phyloP scores from a whole-genome alignment of 1,140 invertebrate genomes.

The Drosophila kikkawai region DNA sequence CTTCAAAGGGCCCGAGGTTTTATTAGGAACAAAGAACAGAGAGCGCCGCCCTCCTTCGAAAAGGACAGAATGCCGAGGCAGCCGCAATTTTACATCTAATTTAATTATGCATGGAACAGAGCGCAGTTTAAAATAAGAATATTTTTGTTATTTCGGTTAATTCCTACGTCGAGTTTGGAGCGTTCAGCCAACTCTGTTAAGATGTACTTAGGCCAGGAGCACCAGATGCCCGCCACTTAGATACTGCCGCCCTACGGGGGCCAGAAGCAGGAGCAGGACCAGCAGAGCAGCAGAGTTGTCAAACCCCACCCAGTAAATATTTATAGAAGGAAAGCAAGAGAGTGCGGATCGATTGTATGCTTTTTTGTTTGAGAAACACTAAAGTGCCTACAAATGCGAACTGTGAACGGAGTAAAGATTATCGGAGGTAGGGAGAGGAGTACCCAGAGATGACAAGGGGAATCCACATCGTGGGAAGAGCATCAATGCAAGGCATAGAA shows the following conservation, averaged over 20 bases:
- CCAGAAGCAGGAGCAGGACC: background rate
- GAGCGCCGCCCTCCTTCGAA: conserved; percentile 15
- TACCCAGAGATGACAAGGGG: conserved; percentile 14
- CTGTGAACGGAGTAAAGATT: conserved; percentile 30
- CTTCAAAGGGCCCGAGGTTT: conserved; percentile 34
- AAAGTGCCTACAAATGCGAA: conserved; percentile 71
- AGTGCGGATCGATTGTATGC: conserved; percentile 30
- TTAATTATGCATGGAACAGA: conserved; percentile 26
- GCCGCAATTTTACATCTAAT: conserved; percentile 37
- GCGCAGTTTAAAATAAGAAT: conserved; percentile 60
- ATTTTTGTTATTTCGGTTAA: conserved; percentile 51
- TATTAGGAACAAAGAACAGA: conserved; percentile 24
- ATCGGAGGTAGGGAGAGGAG: background rate
- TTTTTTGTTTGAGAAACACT: conserved; percentile 77
- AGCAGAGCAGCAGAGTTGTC: conserved; percentile 10
- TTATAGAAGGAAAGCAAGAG: conserved; percentile 9
- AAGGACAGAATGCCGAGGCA: conserved; percentile 17
- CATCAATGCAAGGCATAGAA: conserved; percentile 62
- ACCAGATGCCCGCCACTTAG: conserved; percentile 17
- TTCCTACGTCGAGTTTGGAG: conserved; percentile 54
- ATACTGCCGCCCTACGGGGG: conserved; percentile 25
- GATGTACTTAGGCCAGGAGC: conserved; percentile 29
- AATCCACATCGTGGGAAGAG: conserved; percentile 15
- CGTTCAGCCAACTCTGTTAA: conserved; percentile 21
- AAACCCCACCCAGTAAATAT: conserved; percentile 56